Percentiles rank a stretch among this genome's conserved stretches.
Evolutionary conservation across 2,888 invertebrate species (phyloP).

Genomic region (Leptinotarsa juncta): DNA sequence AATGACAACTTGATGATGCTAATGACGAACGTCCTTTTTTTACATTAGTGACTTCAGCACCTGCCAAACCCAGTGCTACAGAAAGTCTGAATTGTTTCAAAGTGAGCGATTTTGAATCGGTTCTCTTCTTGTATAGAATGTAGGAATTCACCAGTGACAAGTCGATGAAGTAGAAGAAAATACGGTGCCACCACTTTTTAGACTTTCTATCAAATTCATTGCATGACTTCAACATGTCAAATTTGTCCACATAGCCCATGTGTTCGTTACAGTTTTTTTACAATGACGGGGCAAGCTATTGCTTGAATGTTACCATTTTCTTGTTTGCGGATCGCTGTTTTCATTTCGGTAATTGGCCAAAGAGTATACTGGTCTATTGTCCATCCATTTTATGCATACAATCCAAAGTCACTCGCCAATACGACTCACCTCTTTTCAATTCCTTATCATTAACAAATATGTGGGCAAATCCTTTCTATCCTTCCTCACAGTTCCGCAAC

Average conservation of each 20-base stretch:
- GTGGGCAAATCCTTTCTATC: too few species aligned
- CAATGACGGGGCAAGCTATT: too few species aligned
- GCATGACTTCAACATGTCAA: slow-evolving; percentile 50
- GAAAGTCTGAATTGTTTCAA: slow-evolving; percentile 4
- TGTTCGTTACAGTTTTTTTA: too few species aligned
- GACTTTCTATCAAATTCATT: slow-evolving; percentile 55
- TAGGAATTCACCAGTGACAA: slow-evolving; percentile 3
- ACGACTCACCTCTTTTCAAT: too few species aligned
- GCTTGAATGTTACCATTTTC: too few species aligned
- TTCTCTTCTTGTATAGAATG: neutral
- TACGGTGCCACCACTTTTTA: slow-evolving; percentile 55
- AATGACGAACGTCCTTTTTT: slow-evolving; percentile 5
- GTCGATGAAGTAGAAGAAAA: slow-evolving; percentile 26
- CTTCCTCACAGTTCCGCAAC: too few species aligned
- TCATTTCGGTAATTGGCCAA: too few species aligned
- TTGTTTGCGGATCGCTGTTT: too few species aligned
- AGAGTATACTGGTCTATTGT: too few species aligned
- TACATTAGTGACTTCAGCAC: slow-evolving; percentile 1
- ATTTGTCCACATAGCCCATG: slow-evolving; percentile 54
- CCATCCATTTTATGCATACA: too few species aligned
- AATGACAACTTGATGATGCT: slow-evolving; percentile 5
- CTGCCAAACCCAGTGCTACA: slow-evolving; percentile 11
- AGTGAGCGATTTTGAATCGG: slow-evolving; percentile 2
- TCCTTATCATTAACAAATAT: too few species aligned
- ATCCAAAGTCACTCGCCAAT: too few species aligned